Evolutionary conservation across 2,797 vertebrate species (phyloP).

Genomic region (Rachycentron canadum): DNA sequence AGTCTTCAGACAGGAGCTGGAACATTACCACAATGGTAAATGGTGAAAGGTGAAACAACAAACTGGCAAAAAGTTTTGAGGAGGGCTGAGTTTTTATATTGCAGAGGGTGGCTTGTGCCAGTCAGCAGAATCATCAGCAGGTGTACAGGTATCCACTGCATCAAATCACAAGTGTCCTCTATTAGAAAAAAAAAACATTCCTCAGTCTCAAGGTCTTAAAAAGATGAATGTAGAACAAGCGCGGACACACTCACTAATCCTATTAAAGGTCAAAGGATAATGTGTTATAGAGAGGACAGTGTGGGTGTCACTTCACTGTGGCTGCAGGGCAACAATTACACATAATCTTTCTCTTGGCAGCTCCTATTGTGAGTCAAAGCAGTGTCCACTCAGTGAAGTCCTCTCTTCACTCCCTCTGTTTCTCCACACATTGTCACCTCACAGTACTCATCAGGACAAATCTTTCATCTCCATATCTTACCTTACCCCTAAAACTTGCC

Average conservation of each 20-base stretch:
- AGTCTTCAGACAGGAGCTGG: too few relatives aligned
- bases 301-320: conserved; percentile 18
- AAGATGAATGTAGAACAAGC: not conserved
- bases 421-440: not conserved
- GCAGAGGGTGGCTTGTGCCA: too few relatives aligned
- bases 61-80: too few relatives aligned
- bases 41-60: too few relatives aligned
- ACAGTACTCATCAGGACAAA: too few relatives aligned
- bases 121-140: too few relatives aligned
- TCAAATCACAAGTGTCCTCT: not conserved
- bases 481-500: not conserved
- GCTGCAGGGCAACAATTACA: conserved; percentile 29
- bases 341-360: conserved; percentile 34
- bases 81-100: too few relatives aligned
- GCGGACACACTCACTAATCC: conserved; percentile 11
- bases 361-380: conserved; percentile 27
- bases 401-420: not conserved
- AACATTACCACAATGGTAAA: too few relatives aligned
- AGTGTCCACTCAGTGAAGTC: conserved; percentile 17
- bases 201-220: not conserved
- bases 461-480: too few relatives aligned
- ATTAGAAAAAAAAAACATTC: not conserved
- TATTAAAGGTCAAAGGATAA: conserved; percentile 18
- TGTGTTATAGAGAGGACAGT: conserved; percentile 16
- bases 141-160: too few relatives aligned